Percentiles rank a stretch among this genome's conserved stretches.
Evolutionary conservation across 2,113 vertebrate species (phyloP).

Genomic region (Rynchops niger): DNA sequence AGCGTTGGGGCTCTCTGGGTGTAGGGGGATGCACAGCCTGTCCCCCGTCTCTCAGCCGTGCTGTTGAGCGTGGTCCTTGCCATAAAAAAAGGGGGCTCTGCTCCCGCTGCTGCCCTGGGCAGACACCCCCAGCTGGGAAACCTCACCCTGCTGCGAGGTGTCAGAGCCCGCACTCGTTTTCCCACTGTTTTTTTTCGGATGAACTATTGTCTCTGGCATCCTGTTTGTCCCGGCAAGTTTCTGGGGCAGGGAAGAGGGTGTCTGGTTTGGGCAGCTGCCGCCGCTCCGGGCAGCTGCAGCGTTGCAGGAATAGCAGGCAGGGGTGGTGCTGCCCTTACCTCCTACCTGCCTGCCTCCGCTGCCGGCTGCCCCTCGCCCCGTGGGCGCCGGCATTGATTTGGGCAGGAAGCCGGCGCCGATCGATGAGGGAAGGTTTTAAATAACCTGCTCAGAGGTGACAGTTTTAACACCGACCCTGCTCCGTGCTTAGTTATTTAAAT

Average conservation of each 20-base stretch:
- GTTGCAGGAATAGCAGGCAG: neutral
- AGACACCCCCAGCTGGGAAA: neutral
- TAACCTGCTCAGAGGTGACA: accelerated
- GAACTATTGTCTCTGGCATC: neutral
- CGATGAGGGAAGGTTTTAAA: neutral
- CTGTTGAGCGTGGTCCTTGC: accelerated
- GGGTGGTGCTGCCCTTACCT: neutral
- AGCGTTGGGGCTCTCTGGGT: accelerated
- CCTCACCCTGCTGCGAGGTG: accelerated
- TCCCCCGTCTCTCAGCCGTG: accelerated
- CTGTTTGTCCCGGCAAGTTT: neutral
- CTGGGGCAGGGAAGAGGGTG: neutral
- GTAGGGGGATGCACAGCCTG: accelerated
- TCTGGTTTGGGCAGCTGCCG: neutral
- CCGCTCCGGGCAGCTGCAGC: neutral
- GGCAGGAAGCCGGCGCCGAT: accelerated
- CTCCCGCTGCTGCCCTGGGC: neutral
- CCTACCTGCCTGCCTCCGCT: neutral
- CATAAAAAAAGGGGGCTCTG: accelerated
- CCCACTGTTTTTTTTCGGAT: neutral
- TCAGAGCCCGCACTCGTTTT: accelerated
- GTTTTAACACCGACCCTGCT: accelerated
- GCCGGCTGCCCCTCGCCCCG: neutral
- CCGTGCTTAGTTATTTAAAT: accelerated
- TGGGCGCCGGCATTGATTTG: accelerated